Base-by-base conservation (phyloP, 2,113 vertebrate genomes). In the Murina feae region DNA sequence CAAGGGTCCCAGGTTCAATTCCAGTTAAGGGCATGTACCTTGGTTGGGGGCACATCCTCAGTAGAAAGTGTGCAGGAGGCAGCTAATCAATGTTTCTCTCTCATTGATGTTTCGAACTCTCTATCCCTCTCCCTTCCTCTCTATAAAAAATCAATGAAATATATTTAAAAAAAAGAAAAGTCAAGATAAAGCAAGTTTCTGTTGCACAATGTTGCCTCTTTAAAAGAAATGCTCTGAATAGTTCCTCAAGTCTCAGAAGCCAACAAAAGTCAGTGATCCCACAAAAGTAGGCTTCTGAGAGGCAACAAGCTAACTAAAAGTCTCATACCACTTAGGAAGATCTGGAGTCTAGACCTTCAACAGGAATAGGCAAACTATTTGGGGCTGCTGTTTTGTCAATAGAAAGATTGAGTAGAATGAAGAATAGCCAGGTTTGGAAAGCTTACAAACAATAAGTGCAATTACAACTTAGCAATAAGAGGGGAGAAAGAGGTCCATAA, bases 131-230 rank as follows among this genome's bases (percentile, higher is more conserved):
- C n/a, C n/a, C n/a, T n/a, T n/a, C n/a, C n/a, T n/a, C n/a, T n/a
- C n/a, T n/a, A n/a, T n/a, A n/a, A n/a, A n/a, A n/a, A n/a, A n/a
- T n/a, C n/a, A n/a, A n/a, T n/a, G n/a, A n/a, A n/a, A n/a, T n/a
- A n/a, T n/a, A n/a, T n/a, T n/a, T n/a, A n/a, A n/a, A n/a, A n/a
- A n/a, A n/a, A n/a, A 80, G 20, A 87, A 88, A 79, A 79, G 65
- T 82, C 42, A 81, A 79, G 13, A 95, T 23, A 93, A 97, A 95
- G 6, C 32, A 21, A 10, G 49, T 63, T 96, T 95, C 47, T 76
- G 42, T 86, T 72, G 32, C 37, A 21, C 55, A 95, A 55, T 0
- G 0, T 28, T 80, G 60, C 17, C 72, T 78, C 44, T 23, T 65
- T 47, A 20, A 88, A 95, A 93, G 14, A 21, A 47, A 80, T 44